Evolutionary conservation across 1,140 invertebrate species (phyloP).

Genomic region (Diorhabda carinulata): DNA sequence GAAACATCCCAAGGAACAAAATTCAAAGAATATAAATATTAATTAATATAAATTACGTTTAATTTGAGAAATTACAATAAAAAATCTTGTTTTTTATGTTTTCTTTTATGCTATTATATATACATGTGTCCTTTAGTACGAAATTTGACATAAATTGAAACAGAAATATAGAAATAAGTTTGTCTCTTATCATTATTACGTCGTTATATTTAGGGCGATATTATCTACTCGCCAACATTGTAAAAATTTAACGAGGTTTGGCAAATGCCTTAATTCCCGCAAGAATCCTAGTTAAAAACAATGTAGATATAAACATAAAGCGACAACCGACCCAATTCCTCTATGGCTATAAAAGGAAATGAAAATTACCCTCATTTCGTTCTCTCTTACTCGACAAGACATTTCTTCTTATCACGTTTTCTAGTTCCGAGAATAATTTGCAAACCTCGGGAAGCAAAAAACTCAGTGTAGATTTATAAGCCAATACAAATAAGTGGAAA

Average conservation of each 20-base stretch:
- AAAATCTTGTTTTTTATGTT: too few relatives aligned
- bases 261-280: background rate
- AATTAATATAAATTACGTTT: too few relatives aligned
- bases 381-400: background rate
- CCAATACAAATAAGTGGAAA: too few relatives aligned
- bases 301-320: conserved; percentile 3
- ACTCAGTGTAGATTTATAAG: too few relatives aligned
- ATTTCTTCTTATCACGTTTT: conserved; percentile 2
- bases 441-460: background rate
- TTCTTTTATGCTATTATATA: too few relatives aligned
- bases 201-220: background rate
- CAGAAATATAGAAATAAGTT: too few relatives aligned
- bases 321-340: conserved; percentile 1
- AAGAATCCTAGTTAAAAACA: conserved; percentile 1
- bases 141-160: too few relatives aligned
- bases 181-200: too few relatives aligned
- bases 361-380: conserved; percentile 2
- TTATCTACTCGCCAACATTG: background rate
- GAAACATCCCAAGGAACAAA: too few relatives aligned
- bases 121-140: too few relatives aligned
- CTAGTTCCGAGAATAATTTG: conserved; percentile 2
- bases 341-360: conserved; percentile 2
- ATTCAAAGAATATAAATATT: too few relatives aligned
- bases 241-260: background rate
- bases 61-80: too few relatives aligned